Conservation (phyloP, 2,797 vertebrate species). For the Lindbergichthys nudifrons region DNA sequence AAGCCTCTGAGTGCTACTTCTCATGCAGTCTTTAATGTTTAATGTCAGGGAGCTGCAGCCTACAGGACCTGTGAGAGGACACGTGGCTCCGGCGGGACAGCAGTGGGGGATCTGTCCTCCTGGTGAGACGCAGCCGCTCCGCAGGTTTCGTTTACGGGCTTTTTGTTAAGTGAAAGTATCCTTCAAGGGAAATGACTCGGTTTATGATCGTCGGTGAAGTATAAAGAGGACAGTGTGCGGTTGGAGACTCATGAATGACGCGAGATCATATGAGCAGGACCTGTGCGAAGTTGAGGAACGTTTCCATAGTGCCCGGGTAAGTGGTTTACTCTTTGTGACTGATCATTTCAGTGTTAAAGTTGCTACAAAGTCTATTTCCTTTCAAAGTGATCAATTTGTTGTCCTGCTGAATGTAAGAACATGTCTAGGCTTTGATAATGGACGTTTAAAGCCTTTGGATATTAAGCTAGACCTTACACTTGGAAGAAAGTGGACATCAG, state of each 20-base stretch:
- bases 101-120: slow-evolving; percentile 1
- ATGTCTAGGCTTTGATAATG: neutral
- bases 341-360: neutral
- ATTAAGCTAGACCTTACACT: too few species aligned
- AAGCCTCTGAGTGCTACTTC: neutral
- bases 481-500: neutral
- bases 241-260: neutral
- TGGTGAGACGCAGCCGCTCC: neutral
- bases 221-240: neutral
- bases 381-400: neutral
- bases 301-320: slow-evolving; percentile 23
- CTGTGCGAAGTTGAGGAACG: neutral
- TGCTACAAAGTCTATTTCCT: neutral
- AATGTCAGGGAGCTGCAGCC: neutral
- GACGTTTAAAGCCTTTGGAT: neutral
- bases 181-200: neutral
- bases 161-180: neutral
- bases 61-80: neutral
- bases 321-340: neutral
- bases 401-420: neutral
- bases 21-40: neutral
- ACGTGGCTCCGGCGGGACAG: slow-evolving; percentile 14
- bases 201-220: neutral
- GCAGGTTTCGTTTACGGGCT: neutral
- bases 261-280: neutral